phyloP scores from a whole-genome alignment of 2,797 vertebrate species.

The Protosalanx chinensis region DNA sequence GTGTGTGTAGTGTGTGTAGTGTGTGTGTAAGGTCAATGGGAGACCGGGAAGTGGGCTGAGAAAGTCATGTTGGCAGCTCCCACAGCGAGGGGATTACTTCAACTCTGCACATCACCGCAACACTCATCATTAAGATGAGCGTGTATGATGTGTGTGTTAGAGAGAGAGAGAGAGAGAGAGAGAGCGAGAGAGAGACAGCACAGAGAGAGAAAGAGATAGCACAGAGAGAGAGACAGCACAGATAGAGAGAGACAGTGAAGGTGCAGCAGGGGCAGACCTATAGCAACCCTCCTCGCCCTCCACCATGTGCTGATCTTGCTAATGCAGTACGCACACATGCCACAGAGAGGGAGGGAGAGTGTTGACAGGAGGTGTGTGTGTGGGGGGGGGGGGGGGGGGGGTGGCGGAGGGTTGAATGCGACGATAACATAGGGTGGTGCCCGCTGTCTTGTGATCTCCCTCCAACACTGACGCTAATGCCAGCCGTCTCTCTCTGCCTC shows the following conservation, averaged over 20 bases:
- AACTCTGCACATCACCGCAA: background rate
- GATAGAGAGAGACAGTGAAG: background rate
- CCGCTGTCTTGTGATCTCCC: background rate
- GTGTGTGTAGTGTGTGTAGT: background rate
- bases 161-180: background rate
- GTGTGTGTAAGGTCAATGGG: background rate
- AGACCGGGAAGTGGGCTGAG: slow-evolving; percentile 10
- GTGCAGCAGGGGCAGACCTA: too few relatives aligned
- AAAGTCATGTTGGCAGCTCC: slow-evolving; percentile 17
- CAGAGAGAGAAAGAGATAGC: too few relatives aligned
- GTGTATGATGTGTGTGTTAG: slow-evolving; percentile 28
- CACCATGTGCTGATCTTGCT: background rate
- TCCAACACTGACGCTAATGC: slow-evolving; percentile 1
- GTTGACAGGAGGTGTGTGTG: too few relatives aligned
- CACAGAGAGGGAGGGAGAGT: background rate
- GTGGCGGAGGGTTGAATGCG: background rate
- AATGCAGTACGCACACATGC: background rate
- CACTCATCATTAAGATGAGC: slow-evolving; percentile 17
- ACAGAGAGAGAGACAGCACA: background rate
- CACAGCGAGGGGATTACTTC: slow-evolving; percentile 1
- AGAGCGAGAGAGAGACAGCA: too few relatives aligned
- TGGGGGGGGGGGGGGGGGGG: too few relatives aligned
- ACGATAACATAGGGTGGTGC: slow-evolving; percentile 3
- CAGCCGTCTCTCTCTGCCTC: too few relatives aligned
- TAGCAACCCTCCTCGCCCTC: background rate